These are phyloP conservation scores for Toxotes chatareus DNA, from an alignment of 2,113 vertebrate species.

Conservation along the genomic window DNA sequence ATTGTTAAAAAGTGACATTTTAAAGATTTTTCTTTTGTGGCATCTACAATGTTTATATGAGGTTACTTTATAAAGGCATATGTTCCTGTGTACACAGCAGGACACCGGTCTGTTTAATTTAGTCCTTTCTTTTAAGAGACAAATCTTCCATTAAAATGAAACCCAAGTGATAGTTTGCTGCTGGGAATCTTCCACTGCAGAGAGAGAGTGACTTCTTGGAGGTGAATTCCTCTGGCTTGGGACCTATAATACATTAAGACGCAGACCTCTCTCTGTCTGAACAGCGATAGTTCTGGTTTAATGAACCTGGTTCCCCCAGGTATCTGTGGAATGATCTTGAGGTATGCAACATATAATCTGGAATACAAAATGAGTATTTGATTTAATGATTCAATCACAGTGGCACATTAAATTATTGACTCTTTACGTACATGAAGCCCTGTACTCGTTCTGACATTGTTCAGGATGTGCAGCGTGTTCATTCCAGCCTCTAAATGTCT, in stretches of 20 bases:
- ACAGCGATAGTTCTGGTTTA: constrained; percentile 44
- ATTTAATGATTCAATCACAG: constrained; percentile 56
- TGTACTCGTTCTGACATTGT: not conserved
- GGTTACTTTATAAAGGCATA: not conserved
- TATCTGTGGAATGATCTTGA: constrained; percentile 32
- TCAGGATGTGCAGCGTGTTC: constrained; percentile 4
- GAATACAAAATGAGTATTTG: constrained; percentile 54
- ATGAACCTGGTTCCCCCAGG: constrained; percentile 51
- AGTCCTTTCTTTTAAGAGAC: not conserved
- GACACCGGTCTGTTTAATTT: not conserved
- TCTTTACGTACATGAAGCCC: not conserved
- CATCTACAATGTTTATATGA: not conserved
- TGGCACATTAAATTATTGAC: constrained; percentile 31
- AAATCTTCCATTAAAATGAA: constrained; percentile 6
- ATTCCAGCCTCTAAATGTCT: not conserved
- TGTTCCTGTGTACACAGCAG: not conserved
- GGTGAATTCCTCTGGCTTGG: constrained; percentile 37
- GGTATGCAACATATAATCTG: constrained; percentile 33
- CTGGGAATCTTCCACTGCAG: constrained; percentile 19
- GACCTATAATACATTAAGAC: constrained; percentile 40
- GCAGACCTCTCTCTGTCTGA: constrained; percentile 47
- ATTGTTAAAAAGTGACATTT: not conserved
- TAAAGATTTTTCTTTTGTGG: not conserved
- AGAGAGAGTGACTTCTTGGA: constrained; percentile 28
- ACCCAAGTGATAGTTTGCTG: not conserved